Conservation (phyloP, 2,113 vertebrate genomes). For the Alaudala cheleensis region DNA sequence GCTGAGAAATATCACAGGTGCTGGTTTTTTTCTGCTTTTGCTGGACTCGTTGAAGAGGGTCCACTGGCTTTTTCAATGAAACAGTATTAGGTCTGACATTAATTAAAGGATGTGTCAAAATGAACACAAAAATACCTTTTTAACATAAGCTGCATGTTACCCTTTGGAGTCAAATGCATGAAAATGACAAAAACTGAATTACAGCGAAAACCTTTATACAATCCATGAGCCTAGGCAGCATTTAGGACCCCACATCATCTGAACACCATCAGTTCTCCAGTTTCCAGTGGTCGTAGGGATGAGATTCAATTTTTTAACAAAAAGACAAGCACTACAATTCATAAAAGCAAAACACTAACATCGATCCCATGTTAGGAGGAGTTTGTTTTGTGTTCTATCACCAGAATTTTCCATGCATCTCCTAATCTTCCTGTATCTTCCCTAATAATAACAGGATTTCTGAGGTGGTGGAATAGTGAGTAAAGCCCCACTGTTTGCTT, state of each 20-base stretch:
- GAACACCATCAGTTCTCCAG: neutral
- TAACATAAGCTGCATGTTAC: neutral
- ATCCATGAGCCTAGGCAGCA: neutral
- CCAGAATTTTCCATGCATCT: neutral
- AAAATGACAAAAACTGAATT: neutral
- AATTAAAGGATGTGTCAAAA: neutral
- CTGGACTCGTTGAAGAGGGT: neutral
- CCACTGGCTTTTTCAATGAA: neutral
- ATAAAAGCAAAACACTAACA: neutral
- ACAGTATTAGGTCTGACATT: neutral
- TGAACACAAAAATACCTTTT: neutral
- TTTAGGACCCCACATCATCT: neutral
- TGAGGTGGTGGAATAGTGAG: neutral
- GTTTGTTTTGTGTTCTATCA: neutral
- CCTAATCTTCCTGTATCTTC: neutral
- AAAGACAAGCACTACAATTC: neutral
- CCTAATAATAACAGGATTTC: neutral
- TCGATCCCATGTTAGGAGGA: neutral
- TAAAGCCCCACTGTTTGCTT: neutral
- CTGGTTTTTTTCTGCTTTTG: neutral
- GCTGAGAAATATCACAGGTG: neutral
- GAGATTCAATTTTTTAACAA: neutral
- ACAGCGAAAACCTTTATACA: neutral
- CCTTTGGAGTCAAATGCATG: neutral
- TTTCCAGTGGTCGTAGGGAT: neutral